Percentiles rank a stretch among this genome's conserved stretches.
Conservation (phyloP, 2,113 vertebrate species). For the Phyllostomus hastatus region DNA sequence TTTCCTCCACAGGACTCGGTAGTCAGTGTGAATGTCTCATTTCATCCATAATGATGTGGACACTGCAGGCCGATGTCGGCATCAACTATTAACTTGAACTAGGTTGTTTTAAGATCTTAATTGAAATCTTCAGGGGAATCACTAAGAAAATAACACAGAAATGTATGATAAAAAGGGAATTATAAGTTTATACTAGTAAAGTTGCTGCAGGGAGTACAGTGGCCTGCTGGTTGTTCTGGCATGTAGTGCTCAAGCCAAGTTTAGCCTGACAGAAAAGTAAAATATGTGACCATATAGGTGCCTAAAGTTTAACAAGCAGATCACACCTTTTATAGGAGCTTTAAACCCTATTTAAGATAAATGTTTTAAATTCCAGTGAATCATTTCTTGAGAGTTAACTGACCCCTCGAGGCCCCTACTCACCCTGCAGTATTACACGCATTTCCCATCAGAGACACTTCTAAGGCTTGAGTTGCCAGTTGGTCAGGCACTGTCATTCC, state of each 20-base stretch:
- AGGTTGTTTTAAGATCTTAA: constrained; percentile 14
- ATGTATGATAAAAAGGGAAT: background rate
- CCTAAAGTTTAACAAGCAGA: background rate
- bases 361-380: background rate
- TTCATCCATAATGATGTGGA: no score
- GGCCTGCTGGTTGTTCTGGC: background rate
- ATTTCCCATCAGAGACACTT: constrained; percentile 86
- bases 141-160: background rate
- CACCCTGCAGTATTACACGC: constrained; percentile 83
- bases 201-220: background rate
- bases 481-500: constrained; percentile 89
- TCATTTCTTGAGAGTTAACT: background rate
- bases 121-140: background rate
- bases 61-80: no score
- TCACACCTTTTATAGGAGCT: background rate
- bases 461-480: constrained; percentile 89
- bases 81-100: background rate
- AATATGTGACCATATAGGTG: background rate
- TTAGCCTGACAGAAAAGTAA: background rate
- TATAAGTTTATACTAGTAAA: background rate
- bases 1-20: no score
- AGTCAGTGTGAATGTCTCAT: no score
- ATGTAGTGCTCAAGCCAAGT: background rate
- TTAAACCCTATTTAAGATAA: background rate
- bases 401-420: background rate